These are phyloP conservation scores for Sinosuthora webbiana DNA, from an alignment of 2,113 vertebrate genomes.

Conservation along the genomic window DNA sequence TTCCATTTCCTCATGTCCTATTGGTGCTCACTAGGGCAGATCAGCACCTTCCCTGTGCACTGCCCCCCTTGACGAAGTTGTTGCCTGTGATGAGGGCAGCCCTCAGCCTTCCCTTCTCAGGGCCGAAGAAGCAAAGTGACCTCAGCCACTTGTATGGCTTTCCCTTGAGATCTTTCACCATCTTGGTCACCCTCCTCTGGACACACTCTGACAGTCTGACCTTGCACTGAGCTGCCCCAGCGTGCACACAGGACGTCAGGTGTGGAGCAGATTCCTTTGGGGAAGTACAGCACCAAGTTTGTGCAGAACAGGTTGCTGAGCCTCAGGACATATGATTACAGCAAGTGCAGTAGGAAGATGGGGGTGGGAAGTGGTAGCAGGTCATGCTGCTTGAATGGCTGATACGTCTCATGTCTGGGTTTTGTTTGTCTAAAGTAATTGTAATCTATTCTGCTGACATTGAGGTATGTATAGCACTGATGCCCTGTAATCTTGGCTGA, in stretches of 20 bases:
- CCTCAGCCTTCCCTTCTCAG: neutral
- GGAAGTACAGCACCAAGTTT: neutral
- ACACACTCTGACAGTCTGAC: neutral
- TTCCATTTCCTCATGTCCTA: neutral
- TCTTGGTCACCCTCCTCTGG: neutral
- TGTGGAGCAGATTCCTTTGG: neutral
- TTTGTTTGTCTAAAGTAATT: neutral
- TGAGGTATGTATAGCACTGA: neutral
- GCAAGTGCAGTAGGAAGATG: neutral
- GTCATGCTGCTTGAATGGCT: neutral
- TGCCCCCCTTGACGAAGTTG: accelerated
- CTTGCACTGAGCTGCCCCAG: neutral
- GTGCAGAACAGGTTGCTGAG: neutral
- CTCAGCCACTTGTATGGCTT: neutral
- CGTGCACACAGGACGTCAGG: neutral
- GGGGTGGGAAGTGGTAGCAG: neutral
- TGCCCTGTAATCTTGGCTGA: neutral
- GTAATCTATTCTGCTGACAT: neutral
- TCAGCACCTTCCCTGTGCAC: accelerated
- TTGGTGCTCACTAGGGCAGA: neutral
- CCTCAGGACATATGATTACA: neutral
- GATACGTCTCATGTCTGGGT: neutral
- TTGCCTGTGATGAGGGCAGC: neutral
- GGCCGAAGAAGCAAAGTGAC: neutral
- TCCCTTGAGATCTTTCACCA: neutral